Evolutionary conservation across 2,888 invertebrate genomes (phyloP).

Genomic region (Polymixis flavicincta): DNA sequence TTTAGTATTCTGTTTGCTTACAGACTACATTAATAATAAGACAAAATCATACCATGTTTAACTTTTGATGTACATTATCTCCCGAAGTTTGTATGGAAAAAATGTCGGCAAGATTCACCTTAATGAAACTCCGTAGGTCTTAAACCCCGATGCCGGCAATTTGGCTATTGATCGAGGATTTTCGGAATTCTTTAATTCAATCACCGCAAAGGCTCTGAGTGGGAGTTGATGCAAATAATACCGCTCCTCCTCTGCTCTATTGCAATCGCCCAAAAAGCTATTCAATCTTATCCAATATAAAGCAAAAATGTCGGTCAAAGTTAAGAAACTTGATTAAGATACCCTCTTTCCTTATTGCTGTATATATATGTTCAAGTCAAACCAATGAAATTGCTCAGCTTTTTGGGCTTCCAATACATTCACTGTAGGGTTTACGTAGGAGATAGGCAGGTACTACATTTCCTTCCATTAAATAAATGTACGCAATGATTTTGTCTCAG

Average conservation of each 20-base stretch:
- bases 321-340: conserved; percentile 50
- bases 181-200: conserved; percentile 5
- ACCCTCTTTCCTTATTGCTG: conserved; percentile 51
- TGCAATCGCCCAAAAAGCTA: conserved; percentile 29
- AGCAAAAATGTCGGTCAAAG: conserved; percentile 39
- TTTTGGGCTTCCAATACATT: conserved; percentile 35
- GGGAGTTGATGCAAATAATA: conserved; percentile 21
- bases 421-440: neutral
- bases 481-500: conserved; percentile 50
- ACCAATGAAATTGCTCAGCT: conserved; percentile 32
- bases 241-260: neutral
- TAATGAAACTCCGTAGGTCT: neutral
- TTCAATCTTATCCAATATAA: conserved; percentile 21
- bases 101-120: no score
- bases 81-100: no score
- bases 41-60: no score
- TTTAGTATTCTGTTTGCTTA: no score
- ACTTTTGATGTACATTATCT: no score
- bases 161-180: neutral
- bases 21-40: no score
- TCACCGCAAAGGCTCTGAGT: neutral
- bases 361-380: conserved; percentile 44
- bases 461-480: conserved; percentile 51
- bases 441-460: conserved; percentile 2
- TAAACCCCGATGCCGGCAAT: neutral